phyloP scores from a whole-genome alignment of 1,140 invertebrate genomes.

The Gonatopus flavifemur region DNA sequence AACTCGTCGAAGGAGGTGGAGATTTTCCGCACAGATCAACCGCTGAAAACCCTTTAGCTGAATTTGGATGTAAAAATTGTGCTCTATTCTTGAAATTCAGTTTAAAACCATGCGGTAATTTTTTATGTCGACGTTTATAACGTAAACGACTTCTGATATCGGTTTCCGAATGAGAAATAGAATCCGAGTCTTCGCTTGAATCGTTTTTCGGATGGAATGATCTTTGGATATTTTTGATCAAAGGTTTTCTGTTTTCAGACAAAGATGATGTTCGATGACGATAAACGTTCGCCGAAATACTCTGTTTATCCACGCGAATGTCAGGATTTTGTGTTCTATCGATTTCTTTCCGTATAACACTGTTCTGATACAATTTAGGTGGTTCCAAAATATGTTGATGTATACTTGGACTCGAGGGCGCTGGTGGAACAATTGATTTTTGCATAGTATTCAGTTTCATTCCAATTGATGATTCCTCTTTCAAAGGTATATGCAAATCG shows the following conservation, averaged over 20 bases:
- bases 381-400: slow-evolving; percentile 49
- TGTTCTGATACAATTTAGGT: slow-evolving; percentile 50
- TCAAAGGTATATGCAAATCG: slow-evolving; percentile 37
- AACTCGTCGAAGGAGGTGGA: slow-evolving; percentile 53
- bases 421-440: slow-evolving; percentile 11
- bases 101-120: slow-evolving; percentile 39
- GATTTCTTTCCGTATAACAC: slow-evolving; percentile 28
- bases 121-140: slow-evolving; percentile 43
- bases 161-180: slow-evolving; percentile 53
- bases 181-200: slow-evolving; percentile 55
- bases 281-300: slow-evolving; percentile 30
- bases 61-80: slow-evolving; percentile 41
- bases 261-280: slow-evolving; percentile 50
- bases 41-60: slow-evolving; percentile 37
- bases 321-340: slow-evolving; percentile 31
- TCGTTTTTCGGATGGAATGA: slow-evolving; percentile 51
- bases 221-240: slow-evolving; percentile 40
- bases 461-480: slow-evolving; percentile 20
- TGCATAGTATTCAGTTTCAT: slow-evolving; percentile 25
- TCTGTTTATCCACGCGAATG: slow-evolving; percentile 26
- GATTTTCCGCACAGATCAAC: slow-evolving; percentile 50
- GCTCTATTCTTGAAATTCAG: slow-evolving; percentile 46
- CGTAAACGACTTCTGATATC: slow-evolving; percentile 48
- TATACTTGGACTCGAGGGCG: slow-evolving; percentile 28
- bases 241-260: slow-evolving; percentile 45